Evolutionary conservation across 2,113 vertebrate species (phyloP).

Genomic region (Sciurus niger): DNA sequence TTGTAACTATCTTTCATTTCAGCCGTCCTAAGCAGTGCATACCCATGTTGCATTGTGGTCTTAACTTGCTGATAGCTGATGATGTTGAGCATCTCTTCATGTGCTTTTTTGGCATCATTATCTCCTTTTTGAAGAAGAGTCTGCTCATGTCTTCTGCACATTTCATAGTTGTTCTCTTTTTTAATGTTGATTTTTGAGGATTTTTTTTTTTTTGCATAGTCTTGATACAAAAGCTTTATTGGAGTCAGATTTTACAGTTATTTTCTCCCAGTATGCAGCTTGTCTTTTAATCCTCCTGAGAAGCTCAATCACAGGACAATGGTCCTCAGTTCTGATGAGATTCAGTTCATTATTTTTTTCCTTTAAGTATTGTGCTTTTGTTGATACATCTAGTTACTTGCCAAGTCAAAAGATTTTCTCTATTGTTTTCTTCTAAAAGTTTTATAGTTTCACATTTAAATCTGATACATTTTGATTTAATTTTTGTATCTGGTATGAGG

Average conservation of each 20-base stretch:
- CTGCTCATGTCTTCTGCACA: not conserved
- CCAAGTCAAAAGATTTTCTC: not conserved
- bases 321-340: not conserved
- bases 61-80: slow-evolving; percentile 2
- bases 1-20: not conserved
- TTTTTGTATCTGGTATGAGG: not conserved
- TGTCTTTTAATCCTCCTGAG: not conserved
- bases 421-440: not conserved
- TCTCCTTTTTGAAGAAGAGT: not conserved
- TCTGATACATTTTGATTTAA: not conserved
- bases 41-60: not conserved
- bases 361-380: not conserved
- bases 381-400: not conserved
- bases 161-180: slow-evolving; percentile 22
- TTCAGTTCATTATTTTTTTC: not conserved
- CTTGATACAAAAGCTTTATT: not conserved
- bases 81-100: not conserved
- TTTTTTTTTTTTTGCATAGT: not conserved
- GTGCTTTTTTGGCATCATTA: not conserved
- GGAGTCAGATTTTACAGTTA: not conserved
- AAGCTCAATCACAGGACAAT: not conserved
- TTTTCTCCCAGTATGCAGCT: not conserved
- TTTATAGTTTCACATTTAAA: slow-evolving; percentile 3
- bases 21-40: not conserved
- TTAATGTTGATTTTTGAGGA: not conserved